Percentiles rank a stretch among this genome's conserved stretches.
These are phyloP conservation scores for Reticulitermes lucifugus DNA, from an alignment of 2,888 invertebrate genomes.

Conservation along the genomic window DNA sequence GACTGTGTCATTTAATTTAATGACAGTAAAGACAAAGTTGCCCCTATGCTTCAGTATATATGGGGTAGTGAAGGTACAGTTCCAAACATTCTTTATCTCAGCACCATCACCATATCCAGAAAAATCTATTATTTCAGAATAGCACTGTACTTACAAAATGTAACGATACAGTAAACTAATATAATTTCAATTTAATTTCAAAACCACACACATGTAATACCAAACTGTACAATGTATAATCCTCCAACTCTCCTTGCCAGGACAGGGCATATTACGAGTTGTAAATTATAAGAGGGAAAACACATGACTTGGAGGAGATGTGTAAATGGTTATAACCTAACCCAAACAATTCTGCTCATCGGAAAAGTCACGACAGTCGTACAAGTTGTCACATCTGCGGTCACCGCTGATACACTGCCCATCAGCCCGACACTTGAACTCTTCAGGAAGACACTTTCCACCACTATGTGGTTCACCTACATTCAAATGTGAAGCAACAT, in stretches of 20 bases:
- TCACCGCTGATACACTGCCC: slow-evolving; percentile 82
- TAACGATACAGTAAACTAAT: too few relatives aligned
- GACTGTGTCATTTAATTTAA: too few relatives aligned
- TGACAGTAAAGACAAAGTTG: too few relatives aligned
- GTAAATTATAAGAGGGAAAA: neutral
- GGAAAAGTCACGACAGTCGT: slow-evolving; percentile 91
- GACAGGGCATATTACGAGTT: neutral
- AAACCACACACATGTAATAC: too few relatives aligned
- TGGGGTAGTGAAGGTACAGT: too few relatives aligned
- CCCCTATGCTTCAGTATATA: too few relatives aligned
- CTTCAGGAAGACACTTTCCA: slow-evolving; percentile 61
- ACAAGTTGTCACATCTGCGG: slow-evolving; percentile 88
- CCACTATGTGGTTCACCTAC: slow-evolving; percentile 37
- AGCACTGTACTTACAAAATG: too few relatives aligned
- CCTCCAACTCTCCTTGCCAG: neutral
- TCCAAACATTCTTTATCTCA: too few relatives aligned
- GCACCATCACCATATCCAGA: too few relatives aligned
- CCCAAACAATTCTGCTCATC: slow-evolving; percentile 89
- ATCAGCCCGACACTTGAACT: slow-evolving; percentile 77
- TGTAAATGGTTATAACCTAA: slow-evolving; percentile 61
- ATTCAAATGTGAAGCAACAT: neutral
- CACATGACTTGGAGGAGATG: slow-evolving; percentile 7
- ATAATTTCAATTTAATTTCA: too few relatives aligned
- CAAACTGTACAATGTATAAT: neutral
- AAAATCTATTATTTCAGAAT: too few relatives aligned